Evolutionary conservation across 2,888 invertebrate species (phyloP).

Genomic region (Agrotis exclamationis): DNA sequence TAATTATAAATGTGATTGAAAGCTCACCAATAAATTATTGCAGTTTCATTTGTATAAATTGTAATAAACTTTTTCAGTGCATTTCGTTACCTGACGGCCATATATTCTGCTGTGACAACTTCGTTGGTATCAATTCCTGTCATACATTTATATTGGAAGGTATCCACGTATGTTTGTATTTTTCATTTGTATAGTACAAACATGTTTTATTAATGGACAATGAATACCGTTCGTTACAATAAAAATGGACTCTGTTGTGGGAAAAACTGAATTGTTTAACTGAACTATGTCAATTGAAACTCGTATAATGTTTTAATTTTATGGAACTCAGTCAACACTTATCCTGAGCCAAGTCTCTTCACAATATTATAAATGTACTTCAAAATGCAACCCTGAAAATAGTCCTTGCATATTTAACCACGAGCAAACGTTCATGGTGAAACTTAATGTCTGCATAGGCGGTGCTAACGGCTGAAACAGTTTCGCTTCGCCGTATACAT

Average conservation of each 20-base stretch:
- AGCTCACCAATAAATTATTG: constrained; percentile 59
- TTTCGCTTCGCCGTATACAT: constrained; percentile 50
- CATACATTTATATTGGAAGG: constrained; percentile 31
- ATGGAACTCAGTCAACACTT: too few relatives aligned
- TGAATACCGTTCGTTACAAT: constrained; percentile 36
- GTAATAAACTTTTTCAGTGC: constrained; percentile 36
- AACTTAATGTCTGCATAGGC: constrained; percentile 53
- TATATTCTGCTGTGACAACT: constrained; percentile 46
- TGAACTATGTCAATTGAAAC: constrained; percentile 2
- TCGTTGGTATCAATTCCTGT: constrained; percentile 52
- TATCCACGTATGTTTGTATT: constrained; percentile 28
- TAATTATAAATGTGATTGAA: constrained; percentile 66
- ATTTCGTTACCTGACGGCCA: constrained; percentile 41
- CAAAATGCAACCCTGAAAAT: constrained; percentile 26
- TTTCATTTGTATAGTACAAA: constrained; percentile 36
- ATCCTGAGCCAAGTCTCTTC: neutral
- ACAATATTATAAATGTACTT: neutral
- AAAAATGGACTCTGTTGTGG: constrained; percentile 1
- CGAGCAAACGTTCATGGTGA: constrained; percentile 40
- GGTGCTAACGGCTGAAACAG: constrained; percentile 66
- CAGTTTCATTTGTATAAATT: constrained; percentile 46
- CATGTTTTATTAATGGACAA: constrained; percentile 49
- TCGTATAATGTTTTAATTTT: too few relatives aligned
- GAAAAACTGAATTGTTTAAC: constrained; percentile 9
- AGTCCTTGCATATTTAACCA: constrained; percentile 24